phyloP scores from a whole-genome alignment of 2,888 invertebrate species.

The Elgonia sp. region DNA sequence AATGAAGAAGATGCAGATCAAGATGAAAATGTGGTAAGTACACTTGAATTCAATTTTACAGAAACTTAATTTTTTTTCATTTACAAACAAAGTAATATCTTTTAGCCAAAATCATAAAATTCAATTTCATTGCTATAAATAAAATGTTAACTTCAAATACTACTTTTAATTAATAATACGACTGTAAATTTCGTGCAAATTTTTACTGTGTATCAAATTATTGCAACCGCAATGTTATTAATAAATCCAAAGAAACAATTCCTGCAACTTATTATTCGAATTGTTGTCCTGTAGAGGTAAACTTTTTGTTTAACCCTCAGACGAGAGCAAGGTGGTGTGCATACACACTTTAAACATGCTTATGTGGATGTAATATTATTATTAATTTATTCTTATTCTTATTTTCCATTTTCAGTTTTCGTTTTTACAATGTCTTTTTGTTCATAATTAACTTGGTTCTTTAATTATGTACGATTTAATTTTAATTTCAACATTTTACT shows the following conservation, averaged over 20 bases:
- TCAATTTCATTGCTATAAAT: background rate
- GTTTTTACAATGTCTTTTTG: no score
- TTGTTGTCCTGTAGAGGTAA: slow-evolving; percentile 28
- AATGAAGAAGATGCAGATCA: slow-evolving; percentile 81
- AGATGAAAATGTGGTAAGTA: slow-evolving; percentile 79
- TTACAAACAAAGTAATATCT: background rate
- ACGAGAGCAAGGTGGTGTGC: slow-evolving; percentile 72
- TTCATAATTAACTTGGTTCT: no score
- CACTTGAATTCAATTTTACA: background rate
- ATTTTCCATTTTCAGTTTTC: no score
- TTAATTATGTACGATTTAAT: no score
- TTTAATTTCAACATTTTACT: no score
- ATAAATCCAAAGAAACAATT: slow-evolving; percentile 12
- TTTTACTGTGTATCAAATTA: slow-evolving; percentile 27
- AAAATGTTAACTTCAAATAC: background rate
- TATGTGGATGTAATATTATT: slow-evolving; percentile 44
- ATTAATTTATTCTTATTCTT: no score
- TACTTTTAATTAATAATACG: background rate
- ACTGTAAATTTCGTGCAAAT: background rate
- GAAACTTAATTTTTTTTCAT: no score
- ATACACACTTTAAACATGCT: slow-evolving; percentile 56
- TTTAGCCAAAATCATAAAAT: background rate
- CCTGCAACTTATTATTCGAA: slow-evolving; percentile 33
- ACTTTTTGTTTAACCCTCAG: slow-evolving; percentile 70
- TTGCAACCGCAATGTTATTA: slow-evolving; percentile 6